Percentiles rank a stretch among this genome's conserved stretches.
These are phyloP conservation scores for Callitettix versicolor DNA, from an alignment of 1,140 invertebrate species.

Conservation along the genomic window DNA sequence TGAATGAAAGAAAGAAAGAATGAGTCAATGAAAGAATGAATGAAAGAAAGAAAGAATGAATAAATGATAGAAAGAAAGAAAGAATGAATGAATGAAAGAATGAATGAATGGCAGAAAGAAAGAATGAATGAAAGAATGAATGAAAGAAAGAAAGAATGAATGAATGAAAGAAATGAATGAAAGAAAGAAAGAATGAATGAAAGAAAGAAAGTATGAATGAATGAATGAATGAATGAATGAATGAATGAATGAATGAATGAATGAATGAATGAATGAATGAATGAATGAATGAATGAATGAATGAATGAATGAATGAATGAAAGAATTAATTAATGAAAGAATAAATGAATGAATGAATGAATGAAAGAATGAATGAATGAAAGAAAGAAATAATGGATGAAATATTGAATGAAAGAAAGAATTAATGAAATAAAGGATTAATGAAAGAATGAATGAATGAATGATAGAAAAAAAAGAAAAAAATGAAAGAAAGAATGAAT, in stretches of 20 bases:
- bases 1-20: neutral
- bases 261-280: neutral
- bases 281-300: neutral
- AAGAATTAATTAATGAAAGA: neutral
- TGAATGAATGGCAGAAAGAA: too few species aligned
- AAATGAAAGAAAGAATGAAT: neutral
- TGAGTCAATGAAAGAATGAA: too few species aligned
- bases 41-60: neutral
- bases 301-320: too few species aligned
- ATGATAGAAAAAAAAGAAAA: conserved; percentile 1
- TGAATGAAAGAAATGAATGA: neutral
- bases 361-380: neutral
- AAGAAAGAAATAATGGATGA: neutral
- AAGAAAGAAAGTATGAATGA: neutral
- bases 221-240: too few species aligned
- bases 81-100: neutral
- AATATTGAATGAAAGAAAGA: neutral
- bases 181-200: neutral
- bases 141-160: neutral
- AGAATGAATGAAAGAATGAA: neutral
- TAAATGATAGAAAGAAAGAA: neutral
- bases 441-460: neutral
- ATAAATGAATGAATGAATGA: too few species aligned
- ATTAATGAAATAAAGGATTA: neutral
- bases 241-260: neutral